Base-by-base conservation (phyloP, 2,797 vertebrate genomes). In the Chiroxiphia lanceolata region DNA sequence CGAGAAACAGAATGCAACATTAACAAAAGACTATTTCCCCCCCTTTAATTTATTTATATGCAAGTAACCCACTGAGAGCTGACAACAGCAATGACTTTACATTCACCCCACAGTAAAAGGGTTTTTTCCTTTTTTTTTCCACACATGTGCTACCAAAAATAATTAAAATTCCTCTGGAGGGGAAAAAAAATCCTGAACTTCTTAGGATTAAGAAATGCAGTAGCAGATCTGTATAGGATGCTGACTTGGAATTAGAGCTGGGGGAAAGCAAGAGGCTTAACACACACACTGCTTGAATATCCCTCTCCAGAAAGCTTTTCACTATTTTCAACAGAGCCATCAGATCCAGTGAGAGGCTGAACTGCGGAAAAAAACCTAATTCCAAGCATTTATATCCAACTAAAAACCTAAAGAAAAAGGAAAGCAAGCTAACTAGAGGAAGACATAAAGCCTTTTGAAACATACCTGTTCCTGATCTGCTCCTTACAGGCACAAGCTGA, bases 31-130 rank as follows among this genome's bases (percentile, higher is more conserved):
- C 65, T 85, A 86, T 36, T 45, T 20, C 4, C 44, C 65, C 47
- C 20, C 19, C 31, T n/a, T 48, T 86, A 78, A 93, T 96, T 93
- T 96, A 95, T 95, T 96, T 95, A 83, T 90, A 89, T 68, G 75
- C 89, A 80, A 89, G 93, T 67, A 74, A 83, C 86, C 89, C 72
- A 74, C 56, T 45, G 74, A 80, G 89, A 89, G 27, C 10, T 90
- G 90, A 86, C 94, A 91, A 94, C 31, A 85, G 69, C 81, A 78
- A 63, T 42, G 84, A 53, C 78, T 90, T 87, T 31, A 21, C 76
- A 22, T 89, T 91, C 82, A 72, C 54, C 31, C 68, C 48, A 59
- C 42, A 63, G 59, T 15, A 86, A 61, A 72, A 38, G 31, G 29
- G 5, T 0, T 0, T 3, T 7, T 9, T 15, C 63, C 8, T 0